Conservation (phyloP, 2,888 invertebrate genomes). For the Psococerastis gibbosa region DNA sequence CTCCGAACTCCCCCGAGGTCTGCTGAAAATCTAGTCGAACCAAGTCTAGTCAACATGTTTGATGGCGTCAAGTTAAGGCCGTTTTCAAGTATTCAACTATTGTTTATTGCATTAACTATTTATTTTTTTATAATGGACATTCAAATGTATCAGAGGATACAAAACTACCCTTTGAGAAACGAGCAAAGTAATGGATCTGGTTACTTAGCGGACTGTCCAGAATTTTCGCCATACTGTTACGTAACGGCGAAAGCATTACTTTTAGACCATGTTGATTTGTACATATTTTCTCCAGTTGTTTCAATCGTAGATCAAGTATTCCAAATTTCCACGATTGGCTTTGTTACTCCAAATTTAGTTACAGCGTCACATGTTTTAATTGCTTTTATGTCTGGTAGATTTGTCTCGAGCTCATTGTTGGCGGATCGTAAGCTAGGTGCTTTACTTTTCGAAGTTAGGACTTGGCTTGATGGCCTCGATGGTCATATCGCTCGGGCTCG, state of each 20-base stretch:
- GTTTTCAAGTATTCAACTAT: too few relatives aligned
- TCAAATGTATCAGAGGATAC: slow-evolving; percentile 47
- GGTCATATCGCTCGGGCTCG: slow-evolving; percentile 67
- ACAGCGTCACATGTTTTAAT: slow-evolving; percentile 61
- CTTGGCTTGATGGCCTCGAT: slow-evolving; percentile 70
- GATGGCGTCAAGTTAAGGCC: too few relatives aligned
- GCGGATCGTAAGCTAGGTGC: slow-evolving; percentile 52
- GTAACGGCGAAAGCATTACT: slow-evolving; percentile 68
- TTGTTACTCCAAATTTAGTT: slow-evolving; percentile 67
- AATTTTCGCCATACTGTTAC: slow-evolving; percentile 53
- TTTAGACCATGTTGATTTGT: slow-evolving; percentile 68
- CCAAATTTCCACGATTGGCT: slow-evolving; percentile 24
- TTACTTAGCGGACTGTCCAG: slow-evolving; percentile 19
- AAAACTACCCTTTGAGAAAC: slow-evolving; percentile 33
- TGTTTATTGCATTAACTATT: too few relatives aligned
- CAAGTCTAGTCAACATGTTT: too few relatives aligned
- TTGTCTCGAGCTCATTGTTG: slow-evolving; percentile 52
- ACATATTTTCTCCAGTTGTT: slow-evolving; percentile 62
- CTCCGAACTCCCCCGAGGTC: too few relatives aligned
- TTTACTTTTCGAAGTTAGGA: slow-evolving; percentile 57
- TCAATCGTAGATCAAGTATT: slow-evolving; percentile 46
- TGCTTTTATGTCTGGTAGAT: slow-evolving; percentile 52
- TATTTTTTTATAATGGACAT: slow-evolving; percentile 58
- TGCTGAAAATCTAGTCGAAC: too few relatives aligned
- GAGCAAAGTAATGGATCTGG: slow-evolving; percentile 18